Evolutionary conservation across 2,797 vertebrate genomes (phyloP).

Genomic region (Tangara arthus): DNA sequence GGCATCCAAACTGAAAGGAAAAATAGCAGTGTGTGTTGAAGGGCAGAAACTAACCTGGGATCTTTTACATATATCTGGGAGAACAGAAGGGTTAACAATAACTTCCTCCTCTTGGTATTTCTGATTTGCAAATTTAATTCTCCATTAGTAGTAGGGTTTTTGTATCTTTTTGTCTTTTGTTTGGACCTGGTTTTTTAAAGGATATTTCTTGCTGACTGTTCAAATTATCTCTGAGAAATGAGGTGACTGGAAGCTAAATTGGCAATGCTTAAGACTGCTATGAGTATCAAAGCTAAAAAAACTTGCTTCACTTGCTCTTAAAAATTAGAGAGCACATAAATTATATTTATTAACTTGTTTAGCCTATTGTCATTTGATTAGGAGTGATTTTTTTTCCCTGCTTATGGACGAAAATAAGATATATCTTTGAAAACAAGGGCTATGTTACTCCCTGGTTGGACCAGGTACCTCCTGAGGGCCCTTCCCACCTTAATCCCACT

Average conservation of each 20-base stretch:
- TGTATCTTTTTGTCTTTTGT: neutral
- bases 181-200: neutral
- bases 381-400: neutral
- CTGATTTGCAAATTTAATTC: neutral
- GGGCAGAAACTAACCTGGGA: neutral
- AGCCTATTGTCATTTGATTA: neutral
- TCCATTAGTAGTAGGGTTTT: neutral
- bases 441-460: rapidly evolving
- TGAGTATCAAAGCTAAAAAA: neutral
- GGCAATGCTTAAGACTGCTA: neutral
- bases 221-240: neutral
- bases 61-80: neutral
- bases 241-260: neutral
- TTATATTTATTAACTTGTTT: neutral
- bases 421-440: neutral
- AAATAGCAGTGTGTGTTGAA: neutral
- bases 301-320: neutral
- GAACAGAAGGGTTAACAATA: neutral
- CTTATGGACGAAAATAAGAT: neutral
- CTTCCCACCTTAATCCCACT: neutral
- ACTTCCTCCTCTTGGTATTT: neutral
- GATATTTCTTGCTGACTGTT: neutral
- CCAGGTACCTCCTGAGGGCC: neutral
- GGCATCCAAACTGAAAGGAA: neutral
- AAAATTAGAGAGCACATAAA: neutral